A percentile compares a stretch with the other conserved stretches of the same genome.
Conservation (phyloP, 2,113 vertebrate species). For the Laticauda laticaudata region DNA sequence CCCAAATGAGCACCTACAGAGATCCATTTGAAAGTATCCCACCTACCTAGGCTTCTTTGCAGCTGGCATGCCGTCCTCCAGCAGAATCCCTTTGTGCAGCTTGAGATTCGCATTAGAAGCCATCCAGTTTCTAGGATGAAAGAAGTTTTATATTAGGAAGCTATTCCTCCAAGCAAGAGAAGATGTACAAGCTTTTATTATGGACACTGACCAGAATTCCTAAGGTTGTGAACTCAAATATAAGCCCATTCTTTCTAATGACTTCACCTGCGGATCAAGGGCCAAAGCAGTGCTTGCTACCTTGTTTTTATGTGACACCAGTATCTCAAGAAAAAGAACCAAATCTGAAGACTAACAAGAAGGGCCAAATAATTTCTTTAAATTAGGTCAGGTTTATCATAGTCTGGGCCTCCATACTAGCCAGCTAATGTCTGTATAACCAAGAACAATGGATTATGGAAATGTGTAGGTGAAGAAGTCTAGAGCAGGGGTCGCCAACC, state of each 20-base stretch:
- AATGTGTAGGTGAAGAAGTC: neutral
- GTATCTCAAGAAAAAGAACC: neutral
- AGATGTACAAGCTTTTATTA: neutral
- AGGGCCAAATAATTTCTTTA: neutral
- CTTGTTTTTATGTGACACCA: neutral
- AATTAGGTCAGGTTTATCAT: neutral
- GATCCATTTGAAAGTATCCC: neutral
- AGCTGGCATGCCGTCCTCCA: conserved; percentile 82
- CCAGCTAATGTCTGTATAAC: neutral
- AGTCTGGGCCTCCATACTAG: neutral
- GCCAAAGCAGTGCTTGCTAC: conserved; percentile 10
- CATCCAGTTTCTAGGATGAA: conserved; percentile 83
- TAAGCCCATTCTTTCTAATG: neutral
- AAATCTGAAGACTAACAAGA: neutral
- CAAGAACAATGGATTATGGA: neutral
- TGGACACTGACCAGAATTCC: neutral
- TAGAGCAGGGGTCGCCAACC: neutral
- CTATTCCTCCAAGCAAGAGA: neutral
- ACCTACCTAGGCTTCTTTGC: conserved; percentile 90
- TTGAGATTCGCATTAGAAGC: conserved; percentile 82
- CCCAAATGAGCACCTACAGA: neutral
- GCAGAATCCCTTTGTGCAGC: conserved; percentile 76
- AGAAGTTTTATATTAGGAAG: conserved; percentile 6
- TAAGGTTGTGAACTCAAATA: neutral
- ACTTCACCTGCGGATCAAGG: conserved; percentile 19